Evolutionary conservation across 2,888 invertebrate species (phyloP).

Genomic region (Thereva unica): DNA sequence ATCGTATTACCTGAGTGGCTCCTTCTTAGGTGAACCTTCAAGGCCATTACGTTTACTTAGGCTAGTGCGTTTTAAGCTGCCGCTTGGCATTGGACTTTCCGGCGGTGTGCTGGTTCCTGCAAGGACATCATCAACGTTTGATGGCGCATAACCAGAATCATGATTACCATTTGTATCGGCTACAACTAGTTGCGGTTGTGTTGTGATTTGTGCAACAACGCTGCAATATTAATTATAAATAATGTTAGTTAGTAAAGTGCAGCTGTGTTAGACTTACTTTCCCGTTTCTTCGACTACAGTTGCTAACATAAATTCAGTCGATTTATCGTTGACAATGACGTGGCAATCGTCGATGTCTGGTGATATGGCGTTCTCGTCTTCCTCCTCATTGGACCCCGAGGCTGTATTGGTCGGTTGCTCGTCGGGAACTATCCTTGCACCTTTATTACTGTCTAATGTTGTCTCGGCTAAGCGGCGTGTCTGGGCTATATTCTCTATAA

Average conservation of each 20-base stretch:
- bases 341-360: conserved; percentile 74
- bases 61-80: conserved; percentile 54
- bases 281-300: conserved; percentile 84
- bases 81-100: conserved; percentile 58
- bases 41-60: conserved; percentile 53
- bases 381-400: conserved; percentile 86
- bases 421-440: conserved; percentile 63
- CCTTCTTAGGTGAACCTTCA: conserved; percentile 54
- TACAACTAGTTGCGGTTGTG: conserved; percentile 60
- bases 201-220: conserved; percentile 63
- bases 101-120: conserved; percentile 67
- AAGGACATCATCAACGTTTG: conserved; percentile 62
- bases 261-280: conserved; percentile 65
- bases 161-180: conserved; percentile 81
- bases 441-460: conserved; percentile 61
- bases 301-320: conserved; percentile 87
- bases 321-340: conserved; percentile 88
- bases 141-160: conserved; percentile 80
- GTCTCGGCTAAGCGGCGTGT: conserved; percentile 81
- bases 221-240: conserved; percentile 49
- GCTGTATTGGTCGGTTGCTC: conserved; percentile 88
- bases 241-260: not conserved
- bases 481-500: conserved; percentile 88
- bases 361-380: conserved; percentile 69
- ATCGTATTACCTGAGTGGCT: conserved; percentile 53